Evolutionary conservation across 2,888 invertebrate genomes (phyloP), one percentile per base, ranked within the genome.

Genomic region (Onchidella celtica): DNA sequence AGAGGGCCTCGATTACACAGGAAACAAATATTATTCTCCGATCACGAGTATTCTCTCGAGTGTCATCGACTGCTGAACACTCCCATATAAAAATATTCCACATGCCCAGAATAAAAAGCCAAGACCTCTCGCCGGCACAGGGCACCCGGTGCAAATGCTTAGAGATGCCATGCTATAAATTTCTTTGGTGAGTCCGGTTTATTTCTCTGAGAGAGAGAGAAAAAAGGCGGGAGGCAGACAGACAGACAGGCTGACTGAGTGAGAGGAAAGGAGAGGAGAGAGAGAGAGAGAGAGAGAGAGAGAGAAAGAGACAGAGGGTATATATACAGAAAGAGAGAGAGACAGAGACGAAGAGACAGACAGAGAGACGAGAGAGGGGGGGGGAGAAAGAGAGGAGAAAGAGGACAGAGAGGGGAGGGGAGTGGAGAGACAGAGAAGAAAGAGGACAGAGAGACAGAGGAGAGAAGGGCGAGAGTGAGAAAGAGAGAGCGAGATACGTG

Each of bases 361-460:
- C 40, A 32, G 66, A 9, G 47, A 47, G 29, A 47, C 6, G 14
- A 76, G n/a, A 40, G 47, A 24, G 24, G n/a, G 11, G 24, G 38
- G 14, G n/a, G 57, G 55, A 27, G 57, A 63, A 36, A 36, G 57
- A 55, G 68, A 47, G 32, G 69, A 21, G 59, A 21, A 34, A n/a
- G 69, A 29, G 24, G 34, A 36, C 29, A 32, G 36, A 65, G 32
- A 32, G 47, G 40, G 11, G 70, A 59, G 70, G 32, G 70, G 32
- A 61, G 38, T 61, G 29, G 78, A 47, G 72, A 40, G 72, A 63
- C 40, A 21, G 79, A 61, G 40, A 61, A 72, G 61, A 63, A 61
- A 72, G 40, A 63, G 27, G 72, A 40, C 70, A 38, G 61, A 73
- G 73, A 40, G n/a, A n/a, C n/a, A n/a, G n/a, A n/a, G n/a, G n/a